Evolutionary conservation across 2,113 vertebrate species (phyloP).

Genomic region (Cathartes aura): DNA sequence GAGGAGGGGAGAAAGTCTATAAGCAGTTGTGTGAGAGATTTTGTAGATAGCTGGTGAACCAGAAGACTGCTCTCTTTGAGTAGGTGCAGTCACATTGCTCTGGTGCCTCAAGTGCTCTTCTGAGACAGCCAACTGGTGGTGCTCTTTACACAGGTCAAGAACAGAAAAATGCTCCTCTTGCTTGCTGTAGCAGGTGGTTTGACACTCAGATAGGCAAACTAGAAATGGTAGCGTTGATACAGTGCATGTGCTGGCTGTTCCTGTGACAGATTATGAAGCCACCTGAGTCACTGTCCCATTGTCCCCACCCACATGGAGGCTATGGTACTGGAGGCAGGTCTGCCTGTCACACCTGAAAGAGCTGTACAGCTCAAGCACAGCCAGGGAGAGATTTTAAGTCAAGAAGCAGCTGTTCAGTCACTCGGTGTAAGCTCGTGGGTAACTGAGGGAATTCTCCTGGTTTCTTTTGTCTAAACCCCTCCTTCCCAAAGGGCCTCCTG

Average conservation of each 20-base stretch:
- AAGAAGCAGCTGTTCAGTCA: slow-evolving; percentile 54
- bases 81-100: background rate
- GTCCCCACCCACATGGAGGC: background rate
- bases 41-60: background rate
- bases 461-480: slow-evolving; percentile 30
- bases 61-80: background rate
- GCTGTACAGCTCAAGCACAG: background rate
- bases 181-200: background rate
- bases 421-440: background rate
- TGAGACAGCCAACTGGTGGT: background rate
- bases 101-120: background rate
- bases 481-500: slow-evolving; percentile 20
- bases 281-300: background rate
- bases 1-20: background rate
- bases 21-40: background rate
- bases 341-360: slow-evolving; percentile 50
- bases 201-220: background rate
- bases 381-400: slow-evolving; percentile 20
- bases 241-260: background rate
- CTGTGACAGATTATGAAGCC: slow-evolving; percentile 11
- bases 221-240: background rate
- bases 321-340: background rate
- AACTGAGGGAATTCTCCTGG: slow-evolving; percentile 42
- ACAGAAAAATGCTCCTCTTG: background rate
- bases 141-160: background rate